Conservation (phyloP, 2,113 vertebrate species). For the Crypturellus undulatus region DNA sequence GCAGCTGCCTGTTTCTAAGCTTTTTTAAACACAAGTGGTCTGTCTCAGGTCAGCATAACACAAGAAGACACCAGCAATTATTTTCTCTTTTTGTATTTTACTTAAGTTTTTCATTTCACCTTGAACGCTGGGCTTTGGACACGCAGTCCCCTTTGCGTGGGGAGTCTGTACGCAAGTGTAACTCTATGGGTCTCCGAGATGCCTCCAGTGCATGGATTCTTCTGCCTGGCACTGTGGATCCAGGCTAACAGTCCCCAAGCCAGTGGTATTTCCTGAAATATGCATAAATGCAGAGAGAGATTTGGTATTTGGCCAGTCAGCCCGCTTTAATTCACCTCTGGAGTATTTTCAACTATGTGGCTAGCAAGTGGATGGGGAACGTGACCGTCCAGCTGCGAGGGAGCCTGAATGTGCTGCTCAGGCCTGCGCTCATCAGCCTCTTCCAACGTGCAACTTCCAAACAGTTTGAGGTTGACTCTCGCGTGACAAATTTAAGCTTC, state of each 20-base stretch:
- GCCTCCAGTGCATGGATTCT: not conserved
- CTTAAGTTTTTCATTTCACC: slow-evolving; percentile 6
- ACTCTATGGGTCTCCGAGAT: not conserved
- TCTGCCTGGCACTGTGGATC: not conserved
- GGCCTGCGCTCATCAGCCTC: not conserved
- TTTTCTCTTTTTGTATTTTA: slow-evolving; percentile 17
- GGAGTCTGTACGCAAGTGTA: slow-evolving; percentile 7
- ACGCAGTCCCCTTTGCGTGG: not conserved
- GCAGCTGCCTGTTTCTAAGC: not conserved
- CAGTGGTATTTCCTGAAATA: not conserved
- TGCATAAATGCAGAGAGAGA: not conserved
- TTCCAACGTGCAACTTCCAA: not conserved
- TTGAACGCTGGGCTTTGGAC: slow-evolving; percentile 8
- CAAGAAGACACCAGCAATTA: not conserved
- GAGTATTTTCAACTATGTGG: slow-evolving; percentile 7
- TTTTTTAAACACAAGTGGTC: not conserved
- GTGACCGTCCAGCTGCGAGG: not conserved
- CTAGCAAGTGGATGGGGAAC: not conserved
- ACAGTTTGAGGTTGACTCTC: not conserved
- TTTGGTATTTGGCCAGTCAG: not conserved
- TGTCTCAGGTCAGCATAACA: not conserved
- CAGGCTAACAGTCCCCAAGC: not conserved
- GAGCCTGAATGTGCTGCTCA: slow-evolving; percentile 20
- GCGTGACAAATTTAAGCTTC: not conserved
- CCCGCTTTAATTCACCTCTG: slow-evolving; percentile 1